These are phyloP conservation scores for Orbicella faveolata DNA, from an alignment of 64 coral and sea anemone genomes.

Conservation along the genomic window DNA sequence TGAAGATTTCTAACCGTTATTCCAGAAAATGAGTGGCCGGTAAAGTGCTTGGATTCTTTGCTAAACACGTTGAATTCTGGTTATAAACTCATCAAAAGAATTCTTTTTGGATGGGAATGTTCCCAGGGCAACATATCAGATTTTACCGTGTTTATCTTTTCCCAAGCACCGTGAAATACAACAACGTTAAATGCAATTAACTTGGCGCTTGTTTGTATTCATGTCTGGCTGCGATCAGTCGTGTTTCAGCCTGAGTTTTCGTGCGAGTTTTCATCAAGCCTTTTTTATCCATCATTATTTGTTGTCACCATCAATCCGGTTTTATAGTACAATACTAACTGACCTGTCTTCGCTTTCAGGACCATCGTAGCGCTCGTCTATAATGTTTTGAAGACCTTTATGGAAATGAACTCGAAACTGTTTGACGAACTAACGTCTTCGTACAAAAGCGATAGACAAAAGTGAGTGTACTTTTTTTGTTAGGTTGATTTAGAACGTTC, in stretches of 20 bases:
- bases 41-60: too few species aligned
- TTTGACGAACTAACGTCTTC: constrained; percentile 99
- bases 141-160: too few species aligned
- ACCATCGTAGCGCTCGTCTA: constrained; percentile 99
- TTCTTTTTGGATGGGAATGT: too few species aligned
- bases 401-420: constrained; percentile 99
- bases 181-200: too few species aligned
- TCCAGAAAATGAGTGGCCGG: too few species aligned
- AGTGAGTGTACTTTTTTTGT: constrained; percentile 62
- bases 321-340: neutral
- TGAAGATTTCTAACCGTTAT: too few species aligned
- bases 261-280: neutral
- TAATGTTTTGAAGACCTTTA: constrained; percentile 99
- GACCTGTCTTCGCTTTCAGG: constrained; percentile 45
- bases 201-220: too few species aligned
- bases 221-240: too few species aligned
- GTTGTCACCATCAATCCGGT: neutral
- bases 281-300: neutral
- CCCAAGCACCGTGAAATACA: too few species aligned
- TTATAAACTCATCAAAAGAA: too few species aligned
- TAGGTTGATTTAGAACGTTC: neutral
- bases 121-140: too few species aligned
- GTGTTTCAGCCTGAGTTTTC: neutral
- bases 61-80: too few species aligned
- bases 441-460: constrained; percentile 99